Evolutionary conservation across 2,888 invertebrate species (phyloP), one percentile per base, ranked within the genome.

Genomic region (Noctua janthe): DNA sequence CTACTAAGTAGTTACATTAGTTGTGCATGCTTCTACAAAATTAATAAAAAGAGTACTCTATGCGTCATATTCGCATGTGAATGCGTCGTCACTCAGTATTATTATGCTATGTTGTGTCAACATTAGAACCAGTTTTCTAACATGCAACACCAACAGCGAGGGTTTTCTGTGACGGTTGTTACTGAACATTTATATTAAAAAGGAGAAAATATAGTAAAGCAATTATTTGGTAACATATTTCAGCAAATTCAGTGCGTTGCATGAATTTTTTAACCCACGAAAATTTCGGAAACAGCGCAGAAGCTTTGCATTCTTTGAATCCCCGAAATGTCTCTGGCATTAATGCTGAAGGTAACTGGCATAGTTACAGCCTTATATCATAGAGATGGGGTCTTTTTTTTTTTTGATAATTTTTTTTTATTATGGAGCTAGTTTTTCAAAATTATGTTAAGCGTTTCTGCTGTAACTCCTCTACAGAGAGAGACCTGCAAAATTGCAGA

Each of bases 61-160:
- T 59, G 49, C 39, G 23, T 59, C 6, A 10, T 51, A 78, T 29
- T 69, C 15, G 78, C 78, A 70, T 62, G 81, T 51, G 10, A 59
- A 70, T 23, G 49, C 11, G 29, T 47, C 80, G 43, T 80, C 49
- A 73, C 23, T 82, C 13, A 71, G 81, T 5, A 64, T 54, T n/a
- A 81, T 47, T 56, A 54, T 82, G 11, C 35, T 72, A n/a, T 66
- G n/a, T 43, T 54, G 23, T 54, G 8, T 23, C 8, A 54, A 54
- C 54, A 54, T 54, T 54, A 54, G 54, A 54, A 54, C 54, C 8
- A 54, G 54, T 39, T 80, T 74, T 82, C 0, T 1, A 56, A 67
- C 74, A 67, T 66, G 82, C 39, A 56, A 49, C 29, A 39, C 8
- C 2, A 62, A 23, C 0, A 29, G 10, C 6, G 29, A 15, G 7